Conservation (phyloP, 2,797 vertebrate species). For the Pyrrhura leucotis region DNA sequence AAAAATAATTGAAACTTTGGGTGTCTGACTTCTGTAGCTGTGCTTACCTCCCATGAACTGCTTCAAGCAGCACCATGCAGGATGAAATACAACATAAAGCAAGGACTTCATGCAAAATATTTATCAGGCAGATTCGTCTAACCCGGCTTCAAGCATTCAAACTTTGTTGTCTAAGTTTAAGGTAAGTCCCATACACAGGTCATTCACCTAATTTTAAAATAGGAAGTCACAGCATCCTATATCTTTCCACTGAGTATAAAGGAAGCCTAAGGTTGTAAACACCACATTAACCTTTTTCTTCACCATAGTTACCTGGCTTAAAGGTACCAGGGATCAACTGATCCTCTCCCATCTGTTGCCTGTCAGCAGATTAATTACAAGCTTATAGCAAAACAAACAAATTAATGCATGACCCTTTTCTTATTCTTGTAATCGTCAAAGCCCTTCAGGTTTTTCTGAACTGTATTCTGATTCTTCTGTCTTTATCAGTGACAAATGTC, state of each 20-base stretch:
- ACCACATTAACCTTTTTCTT: not conserved
- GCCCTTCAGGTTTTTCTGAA: not conserved
- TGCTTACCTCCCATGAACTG: not conserved
- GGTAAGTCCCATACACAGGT: not conserved
- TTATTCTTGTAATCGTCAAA: not conserved
- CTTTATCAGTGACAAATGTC: not conserved
- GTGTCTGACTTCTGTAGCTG: not conserved
- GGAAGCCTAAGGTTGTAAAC: not conserved
- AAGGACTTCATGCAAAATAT: not conserved
- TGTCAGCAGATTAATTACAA: not conserved
- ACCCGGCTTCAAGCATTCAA: not conserved
- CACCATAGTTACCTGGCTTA: not conserved
- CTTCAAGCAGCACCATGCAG: not conserved
- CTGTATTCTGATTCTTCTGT: not conserved
- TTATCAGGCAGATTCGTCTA: not conserved
- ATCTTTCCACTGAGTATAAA: not conserved
- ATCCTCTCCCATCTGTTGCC: not conserved
- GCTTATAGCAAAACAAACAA: not conserved
- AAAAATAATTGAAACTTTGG: constrained; percentile 1
- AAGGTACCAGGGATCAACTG: not conserved
- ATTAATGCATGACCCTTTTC: not conserved
- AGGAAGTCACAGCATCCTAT: not conserved
- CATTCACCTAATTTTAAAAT: not conserved
- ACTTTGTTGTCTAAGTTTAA: not conserved
- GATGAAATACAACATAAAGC: not conserved